phyloP scores from a whole-genome alignment of 2,888 invertebrate species.

The Yponomeuta sedellus region DNA sequence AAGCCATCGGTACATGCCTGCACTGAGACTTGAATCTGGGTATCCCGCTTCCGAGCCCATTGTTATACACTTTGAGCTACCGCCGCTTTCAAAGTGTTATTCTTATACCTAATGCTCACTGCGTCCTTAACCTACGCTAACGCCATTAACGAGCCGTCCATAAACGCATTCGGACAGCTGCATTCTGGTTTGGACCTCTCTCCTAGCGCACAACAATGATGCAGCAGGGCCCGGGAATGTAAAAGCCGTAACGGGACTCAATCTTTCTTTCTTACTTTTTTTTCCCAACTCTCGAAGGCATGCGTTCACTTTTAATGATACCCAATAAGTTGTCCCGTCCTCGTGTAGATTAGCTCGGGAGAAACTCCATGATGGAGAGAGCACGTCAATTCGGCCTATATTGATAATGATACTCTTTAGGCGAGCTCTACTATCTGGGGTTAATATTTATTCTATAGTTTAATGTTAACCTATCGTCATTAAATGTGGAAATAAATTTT shows the following conservation, averaged over 20 bases:
- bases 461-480: background rate
- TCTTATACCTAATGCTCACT: background rate
- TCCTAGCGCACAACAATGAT: slow-evolving; percentile 3
- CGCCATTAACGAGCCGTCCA: slow-evolving; percentile 14
- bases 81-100: background rate
- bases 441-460: background rate
- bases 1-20: too few species aligned
- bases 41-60: too few species aligned
- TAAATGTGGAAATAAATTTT: background rate
- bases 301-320: slow-evolving; percentile 70
- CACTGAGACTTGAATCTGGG: too few species aligned
- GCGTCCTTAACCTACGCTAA: slow-evolving; percentile 24
- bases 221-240: slow-evolving; percentile 17
- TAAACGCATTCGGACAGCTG: background rate
- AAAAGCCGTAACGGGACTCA: slow-evolving; percentile 39
- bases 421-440: background rate
- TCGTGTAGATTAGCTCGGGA: slow-evolving; percentile 22
- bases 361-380: slow-evolving; percentile 13
- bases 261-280: slow-evolving; percentile 60
- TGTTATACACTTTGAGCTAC: too few species aligned
- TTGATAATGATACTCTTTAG: slow-evolving; percentile 10
- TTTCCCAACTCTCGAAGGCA: slow-evolving; percentile 42
- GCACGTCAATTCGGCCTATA: slow-evolving; percentile 1
- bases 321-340: slow-evolving; percentile 29
- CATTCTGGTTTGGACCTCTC: background rate